Conservation (phyloP, 2,797 vertebrate genomes). For the Pipistrellus kuhlii region DNA sequence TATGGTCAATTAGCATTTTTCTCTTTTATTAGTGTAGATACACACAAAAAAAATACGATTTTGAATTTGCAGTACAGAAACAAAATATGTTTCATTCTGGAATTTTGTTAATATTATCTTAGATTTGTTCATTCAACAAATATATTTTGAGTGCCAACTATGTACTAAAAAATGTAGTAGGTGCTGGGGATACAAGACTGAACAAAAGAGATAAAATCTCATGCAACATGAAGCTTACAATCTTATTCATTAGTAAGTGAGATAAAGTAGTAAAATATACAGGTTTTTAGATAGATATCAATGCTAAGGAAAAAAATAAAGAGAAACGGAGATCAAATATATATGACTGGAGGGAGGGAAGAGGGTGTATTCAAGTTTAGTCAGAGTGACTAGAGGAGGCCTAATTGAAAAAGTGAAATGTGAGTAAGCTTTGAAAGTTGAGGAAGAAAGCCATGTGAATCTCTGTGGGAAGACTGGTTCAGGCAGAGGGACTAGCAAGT, state of each 20-base stretch:
- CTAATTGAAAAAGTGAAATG: neutral
- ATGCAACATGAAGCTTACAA: neutral
- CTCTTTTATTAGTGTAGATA: too few species aligned
- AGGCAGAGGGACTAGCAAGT: neutral
- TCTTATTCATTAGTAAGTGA: neutral
- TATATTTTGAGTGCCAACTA: neutral
- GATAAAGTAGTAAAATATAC: neutral
- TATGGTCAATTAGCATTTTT: too few species aligned
- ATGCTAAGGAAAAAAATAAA: neutral
- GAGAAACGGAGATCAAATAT: neutral
- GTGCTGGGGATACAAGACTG: neutral
- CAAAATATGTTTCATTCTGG: neutral
- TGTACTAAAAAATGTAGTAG: slow-evolving; percentile 10
- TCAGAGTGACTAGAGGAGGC: neutral
- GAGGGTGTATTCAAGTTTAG: neutral
- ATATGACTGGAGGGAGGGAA: neutral
- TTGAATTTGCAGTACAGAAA: slow-evolving; percentile 32
- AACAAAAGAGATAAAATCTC: neutral
- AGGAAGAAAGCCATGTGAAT: neutral
- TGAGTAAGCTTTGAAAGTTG: neutral
- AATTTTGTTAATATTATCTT: slow-evolving; percentile 31
- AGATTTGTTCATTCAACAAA: neutral
- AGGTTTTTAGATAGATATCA: neutral
- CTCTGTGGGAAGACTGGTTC: neutral
- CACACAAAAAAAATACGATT: slow-evolving; percentile 15